Evolutionary conservation across 2,113 vertebrate genomes (phyloP), one percentile per base, ranked within the genome.

Genomic region (Theristicus caerulescens): DNA sequence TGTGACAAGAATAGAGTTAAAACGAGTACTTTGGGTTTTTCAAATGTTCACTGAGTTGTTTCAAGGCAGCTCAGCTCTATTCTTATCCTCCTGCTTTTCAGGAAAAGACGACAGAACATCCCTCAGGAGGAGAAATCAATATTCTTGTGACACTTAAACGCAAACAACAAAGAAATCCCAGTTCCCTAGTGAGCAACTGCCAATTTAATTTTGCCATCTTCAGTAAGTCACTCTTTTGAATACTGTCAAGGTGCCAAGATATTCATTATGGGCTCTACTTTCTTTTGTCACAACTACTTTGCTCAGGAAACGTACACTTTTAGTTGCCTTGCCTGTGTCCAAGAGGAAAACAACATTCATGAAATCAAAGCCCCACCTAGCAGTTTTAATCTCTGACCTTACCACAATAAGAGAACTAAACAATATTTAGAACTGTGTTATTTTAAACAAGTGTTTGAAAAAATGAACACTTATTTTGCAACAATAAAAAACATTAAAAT

Each of bases 111-210:
- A 80, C 51, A 86, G 71, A 89, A 59, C 86, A 90, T 92, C 82
- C 55, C 92, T 86, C 61, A 93, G 86, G 90, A 93, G 47, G 71
- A 84, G 72, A 79, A 94, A 95, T 95, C 86, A 85, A 93, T 96
- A 91, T 93, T 93, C 88, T 84, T 1, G 6, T 69, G 88, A 84
- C 88, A 95, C 93, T 94, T 91, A 69, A 64, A 71, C 81, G 78
- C 55, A 91, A 96, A 93, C 85, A 85, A 83, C 67, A 89, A 87
- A 97, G 88, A 93, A 94, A 88, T 69, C 58, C 54, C 81, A 87
- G 86, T 61, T 88, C 83, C 83, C 77, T 58, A 40, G 77, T 6
- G 54, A 91, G 91, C 44, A 94, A 71, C 21, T 94, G 93, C 69
- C 88, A 82, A 61, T 85, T 94, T 79, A 89, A 85, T 89, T 55